These are phyloP conservation scores for Ptilodon capucinus DNA, from an alignment of 2,888 invertebrate genomes.

Conservation along the genomic window DNA sequence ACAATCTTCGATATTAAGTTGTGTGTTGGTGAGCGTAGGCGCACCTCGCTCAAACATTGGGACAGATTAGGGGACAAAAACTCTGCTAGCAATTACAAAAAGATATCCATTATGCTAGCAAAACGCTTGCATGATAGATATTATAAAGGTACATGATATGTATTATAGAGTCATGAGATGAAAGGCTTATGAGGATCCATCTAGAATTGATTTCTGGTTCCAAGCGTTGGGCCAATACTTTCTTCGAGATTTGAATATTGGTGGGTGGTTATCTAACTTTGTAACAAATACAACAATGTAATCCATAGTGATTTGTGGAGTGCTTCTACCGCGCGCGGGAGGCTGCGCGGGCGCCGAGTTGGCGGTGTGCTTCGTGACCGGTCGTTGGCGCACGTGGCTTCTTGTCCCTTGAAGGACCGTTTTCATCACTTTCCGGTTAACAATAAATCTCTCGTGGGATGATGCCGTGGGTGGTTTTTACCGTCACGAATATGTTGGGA, in stretches of 20 bases:
- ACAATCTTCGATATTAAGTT: background rate
- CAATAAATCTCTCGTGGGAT: background rate
- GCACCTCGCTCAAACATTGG: background rate
- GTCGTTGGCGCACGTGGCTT: constrained; percentile 29
- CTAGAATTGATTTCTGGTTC: background rate
- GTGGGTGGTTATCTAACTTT: constrained; percentile 2
- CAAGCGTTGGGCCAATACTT: no score
- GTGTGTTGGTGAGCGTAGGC: background rate
- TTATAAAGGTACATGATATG: no score
- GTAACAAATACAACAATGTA: constrained; percentile 21
- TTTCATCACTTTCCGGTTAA: constrained; percentile 22
- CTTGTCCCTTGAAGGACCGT: constrained; percentile 17
- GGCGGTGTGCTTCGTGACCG: constrained; percentile 25
- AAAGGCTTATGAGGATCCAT: no score
- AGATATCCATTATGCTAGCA: no score
- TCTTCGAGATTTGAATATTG: background rate
- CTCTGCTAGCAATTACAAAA: no score
- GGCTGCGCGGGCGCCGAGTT: constrained; percentile 29
- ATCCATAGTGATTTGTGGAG: constrained; percentile 21
- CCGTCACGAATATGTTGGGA: background rate
- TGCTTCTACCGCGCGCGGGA: constrained; percentile 19
- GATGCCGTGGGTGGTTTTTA: background rate
- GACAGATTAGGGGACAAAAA: no score
- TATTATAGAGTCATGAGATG: no score
- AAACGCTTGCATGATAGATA: no score